Percentiles rank a stretch among this genome's conserved stretches.
phyloP scores from a whole-genome alignment of 2,113 vertebrate genomes.

The Hemiscyllium ocellatum region DNA sequence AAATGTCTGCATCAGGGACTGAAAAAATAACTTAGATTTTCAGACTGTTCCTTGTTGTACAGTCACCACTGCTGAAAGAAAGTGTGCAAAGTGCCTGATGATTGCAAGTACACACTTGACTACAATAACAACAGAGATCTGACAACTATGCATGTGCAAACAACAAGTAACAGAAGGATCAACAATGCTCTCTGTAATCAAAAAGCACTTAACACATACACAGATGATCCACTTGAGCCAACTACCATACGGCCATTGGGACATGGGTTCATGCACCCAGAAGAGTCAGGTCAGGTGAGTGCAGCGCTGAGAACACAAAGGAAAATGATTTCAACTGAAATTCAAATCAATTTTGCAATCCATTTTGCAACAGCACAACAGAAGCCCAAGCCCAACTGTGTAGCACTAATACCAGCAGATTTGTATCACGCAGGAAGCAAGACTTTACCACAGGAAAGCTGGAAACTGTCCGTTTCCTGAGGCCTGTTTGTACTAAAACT shows the following conservation, averaged over 20 bases:
- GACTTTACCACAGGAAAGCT: constrained; percentile 32
- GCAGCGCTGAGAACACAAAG: not conserved
- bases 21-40: not conserved
- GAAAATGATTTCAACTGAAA: constrained; percentile 10
- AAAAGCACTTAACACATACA: not conserved
- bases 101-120: not conserved
- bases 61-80: not conserved
- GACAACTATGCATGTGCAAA: not conserved
- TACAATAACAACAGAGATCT: not conserved
- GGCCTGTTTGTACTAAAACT: not conserved
- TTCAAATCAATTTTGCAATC: constrained; percentile 28
- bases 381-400: constrained; percentile 6
- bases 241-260: not conserved
- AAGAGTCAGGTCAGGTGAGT: not conserved
- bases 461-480: constrained; percentile 28
- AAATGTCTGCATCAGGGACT: not conserved
- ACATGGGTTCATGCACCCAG: not conserved
- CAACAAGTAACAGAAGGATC: not conserved
- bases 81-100: not conserved
- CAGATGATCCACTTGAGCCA: not conserved
- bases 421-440: constrained; percentile 35
- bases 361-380: constrained; percentile 10
- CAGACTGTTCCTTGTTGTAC: not conserved
- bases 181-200: not conserved
- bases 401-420: not conserved